Evolutionary conservation across 2,888 invertebrate genomes (phyloP).

Genomic region (Plagodis dolabraria): DNA sequence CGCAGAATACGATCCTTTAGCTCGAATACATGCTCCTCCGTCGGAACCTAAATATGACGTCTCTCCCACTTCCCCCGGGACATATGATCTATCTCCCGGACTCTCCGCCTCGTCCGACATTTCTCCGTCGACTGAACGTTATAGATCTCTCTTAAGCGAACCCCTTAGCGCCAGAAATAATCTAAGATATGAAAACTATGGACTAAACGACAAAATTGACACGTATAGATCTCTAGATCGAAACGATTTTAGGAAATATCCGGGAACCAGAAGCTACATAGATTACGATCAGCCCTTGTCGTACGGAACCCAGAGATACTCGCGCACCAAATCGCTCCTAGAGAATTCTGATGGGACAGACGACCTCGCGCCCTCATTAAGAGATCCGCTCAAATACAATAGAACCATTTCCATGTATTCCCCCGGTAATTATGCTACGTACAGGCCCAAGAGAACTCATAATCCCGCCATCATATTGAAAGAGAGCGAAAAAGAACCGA

Average conservation of each 20-base stretch:
- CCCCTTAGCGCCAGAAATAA: conserved; percentile 64
- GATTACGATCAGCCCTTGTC: conserved; percentile 74
- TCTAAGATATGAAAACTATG: conserved; percentile 68
- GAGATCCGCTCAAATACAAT: conserved; percentile 74
- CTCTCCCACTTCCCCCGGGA: conserved; percentile 71
- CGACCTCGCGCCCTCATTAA: conserved; percentile 57
- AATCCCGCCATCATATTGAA: conserved; percentile 81
- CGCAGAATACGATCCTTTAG: conserved; percentile 82
- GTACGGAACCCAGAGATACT: conserved; percentile 71
- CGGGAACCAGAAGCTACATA: conserved; percentile 68
- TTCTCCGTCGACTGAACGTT: conserved; percentile 76
- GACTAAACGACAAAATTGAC: conserved; percentile 74
- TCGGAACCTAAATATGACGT: conserved; percentile 64
- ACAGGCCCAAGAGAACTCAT: conserved; percentile 76
- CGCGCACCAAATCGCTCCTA: conserved; percentile 75
- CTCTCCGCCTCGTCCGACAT: conserved; percentile 69
- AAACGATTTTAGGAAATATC: conserved; percentile 76
- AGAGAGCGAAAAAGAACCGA: conserved; percentile 79
- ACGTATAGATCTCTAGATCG: conserved; percentile 79
- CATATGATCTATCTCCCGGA: conserved; percentile 73
- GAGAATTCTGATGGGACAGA: conserved; percentile 70
- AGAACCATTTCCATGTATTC: conserved; percentile 79
- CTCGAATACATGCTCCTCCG: conserved; percentile 71
- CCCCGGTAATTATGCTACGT: conserved; percentile 80
- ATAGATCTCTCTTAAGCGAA: conserved; percentile 70